These are phyloP conservation scores for Aphelocoma coerulescens DNA, from an alignment of 2,113 vertebrate species.

Conservation along the genomic window DNA sequence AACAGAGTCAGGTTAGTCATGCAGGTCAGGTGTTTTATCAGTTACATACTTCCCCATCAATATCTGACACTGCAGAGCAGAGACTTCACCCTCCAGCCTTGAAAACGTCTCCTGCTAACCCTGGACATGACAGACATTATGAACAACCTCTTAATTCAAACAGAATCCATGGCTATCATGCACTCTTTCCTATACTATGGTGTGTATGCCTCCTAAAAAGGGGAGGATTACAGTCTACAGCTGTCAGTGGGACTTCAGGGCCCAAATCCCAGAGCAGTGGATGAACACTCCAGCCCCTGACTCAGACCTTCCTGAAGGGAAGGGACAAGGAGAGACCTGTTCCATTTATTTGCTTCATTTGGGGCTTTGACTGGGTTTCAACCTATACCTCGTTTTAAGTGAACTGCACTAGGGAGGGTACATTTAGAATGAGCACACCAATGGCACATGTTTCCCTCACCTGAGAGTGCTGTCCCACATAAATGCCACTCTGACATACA, in stretches of 20 bases:
- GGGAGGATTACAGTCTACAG: not conserved
- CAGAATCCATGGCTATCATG: not conserved
- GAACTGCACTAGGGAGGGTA: not conserved
- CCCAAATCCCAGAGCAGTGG: not conserved
- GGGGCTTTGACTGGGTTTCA: not conserved
- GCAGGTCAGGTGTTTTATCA: not conserved
- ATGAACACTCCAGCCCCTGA: not conserved
- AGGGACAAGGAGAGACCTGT: not conserved
- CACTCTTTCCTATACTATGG: not conserved
- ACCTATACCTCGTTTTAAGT: not conserved
- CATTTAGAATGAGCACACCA: not conserved
- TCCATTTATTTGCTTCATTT: not conserved
- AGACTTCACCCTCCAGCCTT: not conserved
- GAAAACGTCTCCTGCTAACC: not conserved
- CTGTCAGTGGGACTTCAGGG: not conserved
- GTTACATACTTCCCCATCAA: not conserved
- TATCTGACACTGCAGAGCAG: not conserved
- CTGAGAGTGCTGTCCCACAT: not conserved
- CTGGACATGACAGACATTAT: not conserved
- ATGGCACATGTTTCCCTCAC: not conserved
- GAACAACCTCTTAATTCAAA: not conserved
- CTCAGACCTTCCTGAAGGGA: not conserved
- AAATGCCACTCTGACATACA: not conserved
- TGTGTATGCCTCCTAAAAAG: not conserved
- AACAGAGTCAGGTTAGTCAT: not conserved